Conservation (phyloP, 2,113 vertebrate genomes). For the Plectropomus leopardus region DNA sequence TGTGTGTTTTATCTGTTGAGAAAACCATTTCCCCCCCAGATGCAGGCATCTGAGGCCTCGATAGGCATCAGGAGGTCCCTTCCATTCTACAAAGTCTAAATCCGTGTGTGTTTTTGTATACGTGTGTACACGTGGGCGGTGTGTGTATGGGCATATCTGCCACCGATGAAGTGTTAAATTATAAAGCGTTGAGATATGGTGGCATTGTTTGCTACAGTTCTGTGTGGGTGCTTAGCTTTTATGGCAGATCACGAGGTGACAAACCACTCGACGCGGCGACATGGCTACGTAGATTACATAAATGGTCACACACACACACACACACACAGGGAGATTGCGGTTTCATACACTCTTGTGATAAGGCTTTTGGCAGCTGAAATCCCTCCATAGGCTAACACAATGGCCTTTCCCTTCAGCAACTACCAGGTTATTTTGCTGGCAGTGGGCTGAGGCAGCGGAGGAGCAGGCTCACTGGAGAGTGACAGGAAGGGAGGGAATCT, state of each 20-base stretch:
- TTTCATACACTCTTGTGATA: slow-evolving; percentile 64
- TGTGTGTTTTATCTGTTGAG: slow-evolving; percentile 61
- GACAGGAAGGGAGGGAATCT: slow-evolving; percentile 42
- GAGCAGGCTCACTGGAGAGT: slow-evolving; percentile 35
- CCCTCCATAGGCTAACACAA: slow-evolving; percentile 45
- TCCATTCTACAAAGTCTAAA: slow-evolving; percentile 46
- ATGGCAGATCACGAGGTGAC: slow-evolving; percentile 57
- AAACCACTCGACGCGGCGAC: slow-evolving; percentile 51
- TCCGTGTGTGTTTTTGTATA: slow-evolving; percentile 34
- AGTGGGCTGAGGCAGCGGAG: slow-evolving; percentile 28
- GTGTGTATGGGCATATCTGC: slow-evolving; percentile 39
- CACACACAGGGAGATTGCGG: slow-evolving; percentile 20
- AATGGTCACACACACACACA: slow-evolving; percentile 3
- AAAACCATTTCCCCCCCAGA: slow-evolving; percentile 66
- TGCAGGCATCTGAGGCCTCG: slow-evolving; percentile 52
- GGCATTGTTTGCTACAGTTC: slow-evolving; percentile 64
- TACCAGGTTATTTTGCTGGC: slow-evolving; percentile 48
- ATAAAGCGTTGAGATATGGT: slow-evolving; percentile 63
- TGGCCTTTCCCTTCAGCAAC: slow-evolving; percentile 47
- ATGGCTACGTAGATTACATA: slow-evolving; percentile 43
- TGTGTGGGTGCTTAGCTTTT: slow-evolving; percentile 62
- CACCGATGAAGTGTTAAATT: slow-evolving; percentile 71
- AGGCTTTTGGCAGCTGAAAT: slow-evolving; percentile 57
- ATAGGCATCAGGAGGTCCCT: slow-evolving; percentile 55
- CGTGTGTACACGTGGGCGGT: slow-evolving; percentile 24